phyloP scores from a whole-genome alignment of 30 jellyfish, hydroid and myxozoan genomes.

The Aurelia coerulea region DNA sequence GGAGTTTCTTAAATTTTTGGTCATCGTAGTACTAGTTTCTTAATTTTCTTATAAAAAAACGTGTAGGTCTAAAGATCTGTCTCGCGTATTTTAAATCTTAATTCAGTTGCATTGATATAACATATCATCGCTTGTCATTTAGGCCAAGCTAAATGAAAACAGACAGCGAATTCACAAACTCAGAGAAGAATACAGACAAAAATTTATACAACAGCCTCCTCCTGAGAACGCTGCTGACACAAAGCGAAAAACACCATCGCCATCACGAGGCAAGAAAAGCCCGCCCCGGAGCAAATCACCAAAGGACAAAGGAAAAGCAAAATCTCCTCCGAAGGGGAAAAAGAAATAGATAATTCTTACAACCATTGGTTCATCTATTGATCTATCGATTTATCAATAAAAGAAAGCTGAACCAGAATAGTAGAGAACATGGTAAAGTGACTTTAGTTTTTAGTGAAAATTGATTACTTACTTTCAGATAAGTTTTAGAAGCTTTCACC shows the following conservation, averaged over 20 bases:
- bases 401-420: neutral
- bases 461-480: too few relatives aligned
- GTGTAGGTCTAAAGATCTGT: neutral
- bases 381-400: neutral
- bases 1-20: too few relatives aligned
- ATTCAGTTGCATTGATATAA: neutral
- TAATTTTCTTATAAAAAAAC: too few relatives aligned
- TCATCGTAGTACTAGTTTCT: too few relatives aligned
- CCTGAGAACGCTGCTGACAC: constrained; percentile 46
- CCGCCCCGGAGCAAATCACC: constrained; percentile 75
- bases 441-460: too few relatives aligned
- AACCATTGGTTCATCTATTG: neutral
- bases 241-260: constrained; percentile 80
- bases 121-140: neutral
- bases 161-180: constrained; percentile 56
- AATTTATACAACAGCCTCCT: constrained; percentile 63
- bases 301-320: constrained; percentile 52
- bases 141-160: constrained; percentile 71
- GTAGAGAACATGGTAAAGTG: too few relatives aligned
- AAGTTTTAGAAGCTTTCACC: too few relatives aligned
- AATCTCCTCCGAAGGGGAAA: constrained; percentile 73
- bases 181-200: constrained; percentile 74
- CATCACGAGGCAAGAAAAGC: constrained; percentile 68
- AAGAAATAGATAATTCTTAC: constrained; percentile 33
- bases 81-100: neutral